Conservation (phyloP, 2,888 invertebrate species). For the Polyommatus icarus region DNA sequence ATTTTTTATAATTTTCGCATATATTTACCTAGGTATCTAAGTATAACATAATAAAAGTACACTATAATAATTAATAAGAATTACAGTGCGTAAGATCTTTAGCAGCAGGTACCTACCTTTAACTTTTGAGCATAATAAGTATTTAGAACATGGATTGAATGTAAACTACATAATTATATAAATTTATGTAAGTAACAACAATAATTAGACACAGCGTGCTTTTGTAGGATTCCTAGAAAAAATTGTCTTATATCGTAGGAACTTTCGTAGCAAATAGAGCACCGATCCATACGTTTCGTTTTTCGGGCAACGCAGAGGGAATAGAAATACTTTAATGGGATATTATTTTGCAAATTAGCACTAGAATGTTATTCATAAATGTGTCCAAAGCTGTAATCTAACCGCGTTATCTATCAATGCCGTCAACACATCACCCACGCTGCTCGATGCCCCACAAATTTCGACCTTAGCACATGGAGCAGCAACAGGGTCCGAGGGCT, state of each 20-base stretch:
- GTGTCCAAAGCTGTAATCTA: slow-evolving; percentile 19
- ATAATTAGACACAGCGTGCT: too few relatives aligned
- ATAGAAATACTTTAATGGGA: not conserved
- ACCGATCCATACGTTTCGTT: not conserved
- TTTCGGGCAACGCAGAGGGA: not conserved
- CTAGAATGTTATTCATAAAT: slow-evolving; percentile 4
- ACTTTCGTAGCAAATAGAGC: not conserved
- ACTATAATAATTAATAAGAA: too few relatives aligned
- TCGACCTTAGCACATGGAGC: slow-evolving; percentile 46
- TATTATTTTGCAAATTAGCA: not conserved
- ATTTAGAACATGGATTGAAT: too few relatives aligned
- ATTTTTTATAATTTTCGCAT: too few relatives aligned
- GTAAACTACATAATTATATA: too few relatives aligned
- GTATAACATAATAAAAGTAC: too few relatives aligned
- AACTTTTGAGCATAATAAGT: too few relatives aligned
- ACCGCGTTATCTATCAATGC: slow-evolving; percentile 51
- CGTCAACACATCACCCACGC: slow-evolving; percentile 62
- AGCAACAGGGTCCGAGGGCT: slow-evolving; percentile 33
- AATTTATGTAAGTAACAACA: too few relatives aligned
- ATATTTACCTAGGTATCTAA: too few relatives aligned
- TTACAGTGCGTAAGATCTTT: too few relatives aligned
- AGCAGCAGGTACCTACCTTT: too few relatives aligned
- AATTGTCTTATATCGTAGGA: not conserved
- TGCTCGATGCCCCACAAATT: slow-evolving; percentile 52
- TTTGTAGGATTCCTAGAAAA: too few relatives aligned